Evolutionary conservation across 2,888 invertebrate genomes (phyloP), one percentile per base, ranked within the genome.

Genomic region (Agonopterix subpropinquella): DNA sequence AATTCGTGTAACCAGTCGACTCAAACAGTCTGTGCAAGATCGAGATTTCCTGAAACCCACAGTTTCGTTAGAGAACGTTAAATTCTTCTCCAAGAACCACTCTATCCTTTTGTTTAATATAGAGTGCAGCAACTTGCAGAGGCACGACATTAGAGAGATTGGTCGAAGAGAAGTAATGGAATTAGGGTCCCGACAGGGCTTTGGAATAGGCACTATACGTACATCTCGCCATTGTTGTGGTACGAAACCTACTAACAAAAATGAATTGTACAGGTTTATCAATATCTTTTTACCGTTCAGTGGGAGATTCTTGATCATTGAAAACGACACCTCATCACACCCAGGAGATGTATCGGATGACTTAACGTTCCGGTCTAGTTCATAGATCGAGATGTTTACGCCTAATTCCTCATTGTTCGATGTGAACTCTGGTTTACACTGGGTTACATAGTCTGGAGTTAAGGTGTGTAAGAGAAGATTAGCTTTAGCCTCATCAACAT

Each of bases 271-370:
- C n/a, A n/a, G n/a, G n/a, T n/a, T n/a, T n/a, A n/a, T n/a, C n/a
- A n/a, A n/a, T n/a, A n/a, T n/a, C n/a, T n/a, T n/a, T n/a, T n/a
- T n/a, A n/a, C n/a, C n/a, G n/a, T n/a, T n/a, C n/a, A n/a, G n/a
- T n/a, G n/a, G 50, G 4, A 53, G 44, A 41, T 49, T 11, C 13
- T 45, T 45, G 36, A 52, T 43, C 49, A 53, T 53, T 10, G 52
- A 50, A 11, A 43, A 53, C 0, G 48, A 47, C 7, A 53, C 50
- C 4, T 44, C 45, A 36, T 18, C 53, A 48, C 50, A 28, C 44
- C 45, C 36, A 36, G 37, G 48, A 45, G 15, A 48, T 41, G 35
- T 41, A 43, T 11, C 37, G 18, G 10, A 28, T 37, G 15, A 47
- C 37, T 37, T 37, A 37, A 37, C 10, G 10, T 10, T 9, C 37